A percentile compares a stretch with the other conserved stretches of the same genome.
phyloP scores from a whole-genome alignment of 2,113 vertebrate genomes.

The Tricholaema leucomelas region DNA sequence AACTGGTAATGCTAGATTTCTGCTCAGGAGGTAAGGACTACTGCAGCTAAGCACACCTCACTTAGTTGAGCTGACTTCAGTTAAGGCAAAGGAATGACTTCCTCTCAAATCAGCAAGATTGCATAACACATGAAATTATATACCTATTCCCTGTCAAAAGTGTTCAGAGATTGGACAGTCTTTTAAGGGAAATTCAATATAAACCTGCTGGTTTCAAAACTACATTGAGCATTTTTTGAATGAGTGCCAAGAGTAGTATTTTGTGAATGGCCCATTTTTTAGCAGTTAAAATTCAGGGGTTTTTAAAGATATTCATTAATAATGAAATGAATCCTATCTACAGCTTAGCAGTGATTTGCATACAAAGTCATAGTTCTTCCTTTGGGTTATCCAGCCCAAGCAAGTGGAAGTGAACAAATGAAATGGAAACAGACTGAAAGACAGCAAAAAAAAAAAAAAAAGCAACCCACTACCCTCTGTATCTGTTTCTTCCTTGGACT shows the following conservation, averaged over 20 bases:
- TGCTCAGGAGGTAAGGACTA: constrained; percentile 65
- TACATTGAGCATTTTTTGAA: background rate
- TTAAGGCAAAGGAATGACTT: constrained; percentile 29
- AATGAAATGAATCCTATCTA: background rate
- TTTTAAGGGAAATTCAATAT: background rate
- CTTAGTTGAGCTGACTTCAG: background rate
- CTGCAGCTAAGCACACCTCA: constrained; percentile 45
- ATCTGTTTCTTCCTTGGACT: background rate
- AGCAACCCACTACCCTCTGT: too few species aligned
- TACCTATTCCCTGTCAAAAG: background rate
- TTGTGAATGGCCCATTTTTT: background rate
- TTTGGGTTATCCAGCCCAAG: background rate
- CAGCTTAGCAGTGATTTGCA: background rate
- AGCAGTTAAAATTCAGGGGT: background rate
- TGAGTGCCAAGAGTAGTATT: background rate
- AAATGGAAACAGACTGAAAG: background rate
- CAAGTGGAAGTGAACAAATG: background rate
- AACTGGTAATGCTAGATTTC: constrained; percentile 70
- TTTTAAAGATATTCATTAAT: background rate
- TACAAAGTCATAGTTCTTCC: background rate
- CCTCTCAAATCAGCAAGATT: background rate
- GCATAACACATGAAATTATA: background rate
- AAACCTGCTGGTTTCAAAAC: background rate
- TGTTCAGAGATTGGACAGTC: background rate
- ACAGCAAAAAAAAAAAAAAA: background rate